Percentiles rank a stretch among this genome's conserved stretches.
These are phyloP conservation scores for Cichladusa arquata DNA, from an alignment of 2,113 vertebrate genomes.

Conservation along the genomic window DNA sequence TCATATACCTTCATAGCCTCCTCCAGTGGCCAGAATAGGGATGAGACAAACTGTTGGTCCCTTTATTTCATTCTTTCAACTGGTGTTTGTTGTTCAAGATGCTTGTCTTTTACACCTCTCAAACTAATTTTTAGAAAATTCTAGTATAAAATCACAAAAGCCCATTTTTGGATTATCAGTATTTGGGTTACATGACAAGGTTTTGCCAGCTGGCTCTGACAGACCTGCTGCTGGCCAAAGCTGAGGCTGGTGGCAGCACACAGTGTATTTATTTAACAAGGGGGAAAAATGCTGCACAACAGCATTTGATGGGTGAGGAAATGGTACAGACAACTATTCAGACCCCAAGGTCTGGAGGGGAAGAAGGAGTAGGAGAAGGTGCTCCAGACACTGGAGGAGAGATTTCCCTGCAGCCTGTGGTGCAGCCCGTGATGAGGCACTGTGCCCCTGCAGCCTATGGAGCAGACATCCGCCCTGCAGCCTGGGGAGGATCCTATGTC, in stretches of 20 bases:
- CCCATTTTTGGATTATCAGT: neutral
- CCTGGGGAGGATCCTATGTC: neutral
- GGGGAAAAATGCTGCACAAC: neutral
- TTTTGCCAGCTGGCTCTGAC: neutral
- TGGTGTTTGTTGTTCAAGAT: neutral
- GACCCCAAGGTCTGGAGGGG: neutral
- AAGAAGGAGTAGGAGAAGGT: neutral
- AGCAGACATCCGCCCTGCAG: neutral
- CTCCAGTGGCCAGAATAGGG: neutral
- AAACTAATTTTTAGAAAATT: neutral
- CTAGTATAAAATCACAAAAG: neutral
- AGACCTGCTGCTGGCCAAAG: fast-evolving
- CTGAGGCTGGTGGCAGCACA: neutral
- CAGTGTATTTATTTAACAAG: neutral
- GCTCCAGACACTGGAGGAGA: neutral
- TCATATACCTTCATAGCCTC: neutral
- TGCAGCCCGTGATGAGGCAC: neutral
- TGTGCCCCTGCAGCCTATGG: neutral
- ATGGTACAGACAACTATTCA: neutral
- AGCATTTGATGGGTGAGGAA: neutral
- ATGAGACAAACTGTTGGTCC: neutral
- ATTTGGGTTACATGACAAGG: neutral
- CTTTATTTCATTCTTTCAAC: neutral
- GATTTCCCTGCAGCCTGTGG: neutral
- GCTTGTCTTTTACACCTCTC: neutral